Evolutionary conservation across 2,797 vertebrate genomes (phyloP).

Genomic region (Clarias fuscus): DNA sequence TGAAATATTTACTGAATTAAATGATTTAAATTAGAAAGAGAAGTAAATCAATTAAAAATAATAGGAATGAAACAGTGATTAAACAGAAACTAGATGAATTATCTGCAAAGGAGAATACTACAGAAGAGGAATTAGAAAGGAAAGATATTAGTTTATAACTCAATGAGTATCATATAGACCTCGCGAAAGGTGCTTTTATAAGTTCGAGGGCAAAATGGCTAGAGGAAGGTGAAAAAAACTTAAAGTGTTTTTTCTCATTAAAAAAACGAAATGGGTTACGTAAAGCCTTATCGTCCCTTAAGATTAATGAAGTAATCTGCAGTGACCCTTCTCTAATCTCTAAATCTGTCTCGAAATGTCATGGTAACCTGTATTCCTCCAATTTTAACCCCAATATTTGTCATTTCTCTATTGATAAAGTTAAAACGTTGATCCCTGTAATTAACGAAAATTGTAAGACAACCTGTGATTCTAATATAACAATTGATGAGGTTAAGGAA

Average conservation of each 20-base stretch:
- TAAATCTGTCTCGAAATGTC: not conserved
- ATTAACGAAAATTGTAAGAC: not conserved
- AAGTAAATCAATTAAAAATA: no score
- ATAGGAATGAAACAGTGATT: no score
- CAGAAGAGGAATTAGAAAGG: not conserved
- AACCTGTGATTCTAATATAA: not conserved
- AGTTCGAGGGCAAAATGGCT: not conserved
- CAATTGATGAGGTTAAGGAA: not conserved
- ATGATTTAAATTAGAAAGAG: no score
- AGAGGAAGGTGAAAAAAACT: not conserved
- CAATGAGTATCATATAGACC: not conserved
- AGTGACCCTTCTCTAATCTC: not conserved
- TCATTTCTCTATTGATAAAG: not conserved
- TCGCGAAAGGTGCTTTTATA: constrained; percentile 12
- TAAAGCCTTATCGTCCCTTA: no score
- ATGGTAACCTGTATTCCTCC: not conserved
- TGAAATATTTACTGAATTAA: no score
- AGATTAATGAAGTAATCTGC: not conserved
- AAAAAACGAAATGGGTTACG: not conserved
- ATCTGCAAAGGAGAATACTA: not conserved
- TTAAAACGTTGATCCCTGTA: not conserved
- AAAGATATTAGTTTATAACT: not conserved
- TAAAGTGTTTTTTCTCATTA: constrained; percentile 6
- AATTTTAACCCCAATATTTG: not conserved
- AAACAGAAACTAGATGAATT: no score